These are phyloP conservation scores for Nephrotoma appendiculata DNA, from an alignment of 2,888 invertebrate genomes.

Conservation along the genomic window DNA sequence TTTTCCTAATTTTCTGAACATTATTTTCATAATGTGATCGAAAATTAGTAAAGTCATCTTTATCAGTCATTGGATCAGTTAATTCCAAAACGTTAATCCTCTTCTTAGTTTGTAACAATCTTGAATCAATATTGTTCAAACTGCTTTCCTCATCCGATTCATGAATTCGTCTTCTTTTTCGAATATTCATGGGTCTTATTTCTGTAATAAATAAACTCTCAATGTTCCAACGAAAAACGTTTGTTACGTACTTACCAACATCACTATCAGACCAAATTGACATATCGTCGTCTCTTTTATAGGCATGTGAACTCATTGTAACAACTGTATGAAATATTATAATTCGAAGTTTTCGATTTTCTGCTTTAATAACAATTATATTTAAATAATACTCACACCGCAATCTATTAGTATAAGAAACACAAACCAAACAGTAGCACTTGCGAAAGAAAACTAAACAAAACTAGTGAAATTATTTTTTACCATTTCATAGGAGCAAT, in stretches of 20 bases:
- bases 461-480: constrained; percentile 6
- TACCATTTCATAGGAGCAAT: constrained; percentile 6
- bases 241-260: background rate
- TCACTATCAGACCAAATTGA: background rate
- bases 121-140: constrained; percentile 10
- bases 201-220: constrained; percentile 5
- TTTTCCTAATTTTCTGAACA: no score
- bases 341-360: background rate
- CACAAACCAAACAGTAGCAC: constrained; percentile 6
- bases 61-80: constrained; percentile 8
- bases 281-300: constrained; percentile 3
- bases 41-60: background rate
- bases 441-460: constrained; percentile 8
- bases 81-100: constrained; percentile 7
- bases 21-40: no score
- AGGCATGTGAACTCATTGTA: constrained; percentile 2
- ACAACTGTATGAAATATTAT: background rate
- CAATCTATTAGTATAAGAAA: constrained; percentile 8
- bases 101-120: constrained; percentile 7
- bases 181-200: constrained; percentile 8
- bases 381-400: constrained; percentile 4
- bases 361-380: constrained; percentile 5
- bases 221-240: constrained; percentile 7
- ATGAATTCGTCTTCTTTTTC: constrained; percentile 6
- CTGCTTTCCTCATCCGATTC: constrained; percentile 5